Base-by-base conservation (phyloP, 2,888 invertebrate genomes). In the Fragum sueziense region DNA sequence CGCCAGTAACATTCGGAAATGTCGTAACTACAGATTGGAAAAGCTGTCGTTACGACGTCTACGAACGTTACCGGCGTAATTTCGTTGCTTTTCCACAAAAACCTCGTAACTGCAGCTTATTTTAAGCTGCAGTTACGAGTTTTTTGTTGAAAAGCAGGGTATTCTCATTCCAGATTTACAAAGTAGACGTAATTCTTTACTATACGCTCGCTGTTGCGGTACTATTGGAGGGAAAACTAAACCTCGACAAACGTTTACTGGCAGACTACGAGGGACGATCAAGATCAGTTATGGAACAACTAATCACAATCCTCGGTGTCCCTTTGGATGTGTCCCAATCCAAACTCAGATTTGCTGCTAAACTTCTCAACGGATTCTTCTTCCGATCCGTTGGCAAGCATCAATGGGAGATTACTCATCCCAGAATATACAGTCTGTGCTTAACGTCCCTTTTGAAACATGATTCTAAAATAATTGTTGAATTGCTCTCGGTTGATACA, bases 301-400 rank as follows among this genome's bases (percentile, higher is more conserved):
- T 86, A n/a, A 79, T 70, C 17, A 70, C 62, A 22, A 33, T 76
- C 14, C 70, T 86, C 17, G 68, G 77, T n/a, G 57, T 80, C 1
- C 77, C 82, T 11, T 52, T 69, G 41, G 72, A 84, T 70, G 74
- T 85, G 11, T 67, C 54, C 47, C 54, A 81, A 27, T 69, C 67
- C 20, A 82, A 84, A 69, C 80, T 85, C 79, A 74, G 85, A 17
- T 82, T 76, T 54, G 79, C 84, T n/a, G 84, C 82, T 17, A 70
- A 79, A 31, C 33, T 82, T 17, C 73, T 86, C 4, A 78, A 74
- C 34, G 85, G 86, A 1, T 79, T 85, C 22, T 86, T 86, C 72
- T 70, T 86, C 1, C 29, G 65, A 22, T 80, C 84, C 6, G 68
- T 65, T 27, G 74, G 73, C 52, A 69, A 84, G 34, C 76, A 74